Conservation (phyloP, 1,140 invertebrate species). For the Linepithema humile region DNA sequence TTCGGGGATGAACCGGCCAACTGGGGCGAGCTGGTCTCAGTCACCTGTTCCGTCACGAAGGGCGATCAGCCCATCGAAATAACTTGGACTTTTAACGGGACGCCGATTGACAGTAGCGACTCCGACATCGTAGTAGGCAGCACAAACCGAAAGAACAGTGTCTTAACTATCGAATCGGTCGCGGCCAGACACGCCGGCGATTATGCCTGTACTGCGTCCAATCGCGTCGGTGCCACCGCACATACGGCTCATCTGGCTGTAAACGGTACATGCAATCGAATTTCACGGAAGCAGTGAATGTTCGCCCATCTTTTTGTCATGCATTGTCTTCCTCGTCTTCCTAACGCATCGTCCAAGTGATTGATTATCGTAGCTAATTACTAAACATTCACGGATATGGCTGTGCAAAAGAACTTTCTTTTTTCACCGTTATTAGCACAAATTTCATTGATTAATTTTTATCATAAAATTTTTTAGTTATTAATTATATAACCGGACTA, state of each 20-base stretch:
- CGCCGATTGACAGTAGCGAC: slow-evolving; percentile 68
- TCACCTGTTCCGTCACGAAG: slow-evolving; percentile 89
- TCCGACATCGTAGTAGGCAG: slow-evolving; percentile 78
- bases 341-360: background rate
- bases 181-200: slow-evolving; percentile 87
- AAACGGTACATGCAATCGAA: slow-evolving; percentile 84
- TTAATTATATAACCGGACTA: background rate
- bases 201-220: slow-evolving; percentile 87
- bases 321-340: slow-evolving; percentile 4
- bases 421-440: background rate
- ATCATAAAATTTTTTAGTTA: background rate
- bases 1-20: slow-evolving; percentile 90
- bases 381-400: background rate
- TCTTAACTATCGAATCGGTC: slow-evolving; percentile 87
- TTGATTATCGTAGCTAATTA: slow-evolving; percentile 14
- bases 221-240: slow-evolving; percentile 86
- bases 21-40: slow-evolving; percentile 87
- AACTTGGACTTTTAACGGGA: slow-evolving; percentile 83
- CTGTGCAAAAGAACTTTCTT: background rate
- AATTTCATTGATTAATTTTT: background rate
- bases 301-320: background rate
- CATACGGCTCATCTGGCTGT: slow-evolving; percentile 87
- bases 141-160: slow-evolving; percentile 85
- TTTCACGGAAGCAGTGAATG: slow-evolving; percentile 27
- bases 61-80: slow-evolving; percentile 90